A percentile compares a stretch with the other conserved stretches of the same genome.
Conservation (phyloP, 2,888 invertebrate genomes). For the Drosophila parthenogenetica region DNA sequence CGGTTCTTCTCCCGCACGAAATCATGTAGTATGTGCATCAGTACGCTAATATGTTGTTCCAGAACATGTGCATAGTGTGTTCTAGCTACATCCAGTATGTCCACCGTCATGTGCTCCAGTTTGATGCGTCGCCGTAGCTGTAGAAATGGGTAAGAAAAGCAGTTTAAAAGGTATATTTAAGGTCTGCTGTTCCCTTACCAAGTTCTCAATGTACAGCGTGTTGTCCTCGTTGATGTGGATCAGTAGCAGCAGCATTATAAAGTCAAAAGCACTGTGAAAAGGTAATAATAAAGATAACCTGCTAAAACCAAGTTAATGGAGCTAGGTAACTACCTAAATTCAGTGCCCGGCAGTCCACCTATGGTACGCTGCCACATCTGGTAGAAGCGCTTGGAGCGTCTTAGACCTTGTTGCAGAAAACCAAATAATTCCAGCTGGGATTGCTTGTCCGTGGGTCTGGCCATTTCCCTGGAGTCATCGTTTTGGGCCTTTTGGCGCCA, state of each 20-base stretch:
- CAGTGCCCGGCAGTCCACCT: conserved; percentile 55
- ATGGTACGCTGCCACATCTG: conserved; percentile 82
- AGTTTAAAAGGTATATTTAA: neutral
- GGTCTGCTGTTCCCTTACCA: conserved; percentile 82
- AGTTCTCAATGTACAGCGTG: conserved; percentile 87
- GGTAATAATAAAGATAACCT: neutral
- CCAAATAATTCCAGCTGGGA: conserved; percentile 81
- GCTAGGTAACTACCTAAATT: conserved; percentile 56
- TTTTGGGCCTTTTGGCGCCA: conserved; percentile 40
- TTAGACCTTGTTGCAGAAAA: conserved; percentile 79
- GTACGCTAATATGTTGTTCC: conserved; percentile 86
- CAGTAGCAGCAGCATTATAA: conserved; percentile 88
- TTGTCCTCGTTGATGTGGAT: conserved; percentile 87
- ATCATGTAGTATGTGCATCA: conserved; percentile 87
- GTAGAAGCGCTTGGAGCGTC: conserved; percentile 82
- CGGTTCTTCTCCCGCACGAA: conserved; percentile 86
- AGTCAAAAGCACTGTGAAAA: conserved; percentile 87
- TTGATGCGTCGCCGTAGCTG: conserved; percentile 87
- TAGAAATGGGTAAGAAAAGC: neutral
- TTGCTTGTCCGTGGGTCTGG: conserved; percentile 48
- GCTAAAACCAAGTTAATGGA: neutral
- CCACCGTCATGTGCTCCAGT: conserved; percentile 87
- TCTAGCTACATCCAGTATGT: conserved; percentile 87
- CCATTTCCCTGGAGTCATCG: neutral
- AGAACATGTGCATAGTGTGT: conserved; percentile 87